Percentiles rank a stretch among this genome's conserved stretches.
These are phyloP conservation scores for Dasypolia templi DNA, from an alignment of 2,888 invertebrate species.

Conservation along the genomic window DNA sequence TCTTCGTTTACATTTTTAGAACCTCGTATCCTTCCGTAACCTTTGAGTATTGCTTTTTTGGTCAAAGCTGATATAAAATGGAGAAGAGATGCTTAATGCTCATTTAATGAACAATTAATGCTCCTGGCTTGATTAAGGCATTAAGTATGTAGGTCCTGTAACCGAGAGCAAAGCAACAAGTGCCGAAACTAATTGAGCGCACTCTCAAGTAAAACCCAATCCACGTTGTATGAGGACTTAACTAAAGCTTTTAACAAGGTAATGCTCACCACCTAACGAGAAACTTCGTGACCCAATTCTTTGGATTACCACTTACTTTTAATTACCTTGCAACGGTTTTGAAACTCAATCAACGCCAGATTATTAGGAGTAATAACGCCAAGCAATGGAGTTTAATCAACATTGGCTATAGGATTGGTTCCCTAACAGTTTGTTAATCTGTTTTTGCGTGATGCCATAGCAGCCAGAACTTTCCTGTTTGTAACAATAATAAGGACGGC, in stretches of 20 bases:
- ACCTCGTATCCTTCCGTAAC: no score
- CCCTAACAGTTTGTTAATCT: slow-evolving; percentile 18
- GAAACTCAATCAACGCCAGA: slow-evolving; percentile 36
- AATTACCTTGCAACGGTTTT: slow-evolving; percentile 19
- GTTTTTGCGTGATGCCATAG: slow-evolving; percentile 4
- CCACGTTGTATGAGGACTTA: slow-evolving; percentile 25
- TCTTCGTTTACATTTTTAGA: not conserved
- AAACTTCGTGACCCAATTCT: slow-evolving; percentile 35
- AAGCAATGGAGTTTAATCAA: slow-evolving; percentile 7
- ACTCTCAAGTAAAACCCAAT: slow-evolving; percentile 1
- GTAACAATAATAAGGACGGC: slow-evolving; percentile 8
- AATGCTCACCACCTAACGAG: slow-evolving; percentile 21
- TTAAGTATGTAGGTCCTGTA: not conserved
- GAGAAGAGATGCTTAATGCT: not conserved
- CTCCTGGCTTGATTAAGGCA: not conserved
- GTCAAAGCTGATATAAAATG: not conserved
- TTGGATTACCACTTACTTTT: slow-evolving; percentile 26
- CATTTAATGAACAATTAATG: not conserved
- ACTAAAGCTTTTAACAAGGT: slow-evolving; percentile 42
- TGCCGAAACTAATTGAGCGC: slow-evolving; percentile 20
- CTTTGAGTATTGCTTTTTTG: not conserved
- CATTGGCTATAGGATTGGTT: not conserved
- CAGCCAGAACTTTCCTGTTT: slow-evolving; percentile 19
- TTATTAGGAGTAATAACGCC: slow-evolving; percentile 30
- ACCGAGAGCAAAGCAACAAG: slow-evolving; percentile 6